Base-by-base conservation (phyloP, 2,113 vertebrate species). In the Balaeniceps rex region DNA sequence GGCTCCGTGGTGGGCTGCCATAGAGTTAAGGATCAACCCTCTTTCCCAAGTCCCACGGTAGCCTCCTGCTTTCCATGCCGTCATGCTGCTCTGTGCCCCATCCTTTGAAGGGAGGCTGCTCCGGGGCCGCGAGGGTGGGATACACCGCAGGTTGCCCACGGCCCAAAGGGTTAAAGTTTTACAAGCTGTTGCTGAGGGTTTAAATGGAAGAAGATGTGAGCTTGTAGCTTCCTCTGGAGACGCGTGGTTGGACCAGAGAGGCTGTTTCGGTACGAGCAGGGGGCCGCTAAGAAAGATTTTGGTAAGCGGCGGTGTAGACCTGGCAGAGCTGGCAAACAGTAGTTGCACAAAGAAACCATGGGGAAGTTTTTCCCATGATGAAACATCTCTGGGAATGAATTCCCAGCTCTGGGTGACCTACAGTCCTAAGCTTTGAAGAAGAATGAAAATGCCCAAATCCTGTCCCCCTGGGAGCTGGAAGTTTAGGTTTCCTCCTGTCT, bases 31-130 rank as follows among this genome's bases (percentile, higher is more conserved):
- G 60, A 87, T 46, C 25, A 55, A 12, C 11, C 19, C 7, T 36
- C 33, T 72, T 84, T 76, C 44, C 80, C 71, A 65, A 23, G 13
- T 66, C 15, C 34, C 36, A 31, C 0, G 3, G 47, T 31, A 64
- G 9, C 3, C 19, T 17, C 47, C 25, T 46, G 49, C 58, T 26
- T 58, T 58, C 78, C 64, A 42, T 0, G 0, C n/a, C 4, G 2
- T 36, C 8, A 2, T 71, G 11, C 44, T 14, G 13, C 58, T 52
- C 69, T 47, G 25, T 34, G 47, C 42, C 49, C 44, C 18, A 6
- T 51, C 49, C 82, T 78, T 78, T 36, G 51, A 54, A 38, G 0
- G 9, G 26, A 58, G 71, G 33, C 61, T 55, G 46, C 64, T 55
- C 61, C 4, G 6, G 77, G 29, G 23, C 19, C 2, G 0, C 6